Conservation (phyloP, 2,888 invertebrate species). For the Cephus pulcher region DNA sequence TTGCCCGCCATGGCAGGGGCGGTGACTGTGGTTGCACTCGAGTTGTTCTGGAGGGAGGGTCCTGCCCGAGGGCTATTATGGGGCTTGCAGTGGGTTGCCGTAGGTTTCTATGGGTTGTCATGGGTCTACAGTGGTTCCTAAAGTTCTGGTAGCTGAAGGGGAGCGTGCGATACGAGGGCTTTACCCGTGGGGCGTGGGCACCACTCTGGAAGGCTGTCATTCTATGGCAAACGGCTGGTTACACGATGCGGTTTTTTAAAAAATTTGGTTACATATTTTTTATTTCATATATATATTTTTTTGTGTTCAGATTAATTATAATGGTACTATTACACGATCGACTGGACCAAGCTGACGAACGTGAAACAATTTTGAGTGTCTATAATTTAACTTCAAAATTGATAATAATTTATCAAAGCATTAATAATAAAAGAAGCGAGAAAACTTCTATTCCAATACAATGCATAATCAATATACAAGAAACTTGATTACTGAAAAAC, state of each 20-base stretch:
- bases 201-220: constrained; percentile 24
- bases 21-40: constrained; percentile 58
- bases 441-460: too few species aligned
- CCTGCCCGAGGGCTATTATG: constrained; percentile 58
- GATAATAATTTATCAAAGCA: too few species aligned
- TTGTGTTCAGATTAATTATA: too few species aligned
- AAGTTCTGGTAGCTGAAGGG: constrained; percentile 27
- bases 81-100: constrained; percentile 50
- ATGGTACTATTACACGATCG: too few species aligned
- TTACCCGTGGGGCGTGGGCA: constrained; percentile 45
- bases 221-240: constrained; percentile 22
- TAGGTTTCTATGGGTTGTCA: neutral
- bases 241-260: constrained; percentile 24
- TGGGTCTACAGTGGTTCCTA: constrained; percentile 15
- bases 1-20: constrained; percentile 63
- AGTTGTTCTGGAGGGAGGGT: constrained; percentile 39
- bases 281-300: too few species aligned
- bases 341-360: too few species aligned
- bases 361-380: too few species aligned
- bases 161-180: constrained; percentile 47
- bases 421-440: too few species aligned
- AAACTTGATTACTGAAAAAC: too few species aligned
- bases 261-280: too few species aligned
- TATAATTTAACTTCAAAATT: too few species aligned
- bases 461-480: too few species aligned